Evolutionary conservation across 2,888 invertebrate species (phyloP), one percentile per base, ranked within the genome.

Genomic region (Agrotis clavis): DNA sequence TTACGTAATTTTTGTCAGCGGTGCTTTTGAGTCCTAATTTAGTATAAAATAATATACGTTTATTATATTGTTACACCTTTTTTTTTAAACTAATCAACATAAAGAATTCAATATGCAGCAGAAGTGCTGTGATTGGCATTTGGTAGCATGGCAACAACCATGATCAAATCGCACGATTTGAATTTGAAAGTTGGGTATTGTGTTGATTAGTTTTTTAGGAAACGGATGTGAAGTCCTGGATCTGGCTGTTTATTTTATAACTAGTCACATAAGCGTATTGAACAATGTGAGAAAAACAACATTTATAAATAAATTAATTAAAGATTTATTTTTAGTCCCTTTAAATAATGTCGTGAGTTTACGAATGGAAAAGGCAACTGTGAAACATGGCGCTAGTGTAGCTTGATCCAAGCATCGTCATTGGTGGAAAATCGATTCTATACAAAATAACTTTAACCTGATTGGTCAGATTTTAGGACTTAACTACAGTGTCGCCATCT

Each of bases 1-100:
- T 57, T 71, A 67, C 68, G 74, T 82, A 69, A 71, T 80, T 56
- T 35, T 45, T 64, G 25, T 76, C 56, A 56, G 66, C 66, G 85
- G 85, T 85, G 84, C 86, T 86, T 85, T 63, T 76, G 82, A 83
- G n/a, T 85, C 86, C 85, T 83, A 83, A 71, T 77, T 74, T 82
- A 70, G 35, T 70, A 68, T 82, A 59, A 80, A n/a, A 41, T 54
- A 35, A 65, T 35, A 73, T 71, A 53, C 16, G 25, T 71, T 60
- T 71, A 60, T 77, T 56, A 61, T 64, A 60, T 41, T 48, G 13
- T 25, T 25, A 48, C 19, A 59, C 19, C 16, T 21, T 21, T n/a
- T 53, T 67, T 48, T 35, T 75, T 67, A 60, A 41, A 48, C n/a
- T 51, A 14, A 51, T 54, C 13, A 21, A 62, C 19, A 57, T n/a